These are phyloP conservation scores for Coecobrya sp. DNA, from an alignment of 2,888 invertebrate species.

Conservation along the genomic window DNA sequence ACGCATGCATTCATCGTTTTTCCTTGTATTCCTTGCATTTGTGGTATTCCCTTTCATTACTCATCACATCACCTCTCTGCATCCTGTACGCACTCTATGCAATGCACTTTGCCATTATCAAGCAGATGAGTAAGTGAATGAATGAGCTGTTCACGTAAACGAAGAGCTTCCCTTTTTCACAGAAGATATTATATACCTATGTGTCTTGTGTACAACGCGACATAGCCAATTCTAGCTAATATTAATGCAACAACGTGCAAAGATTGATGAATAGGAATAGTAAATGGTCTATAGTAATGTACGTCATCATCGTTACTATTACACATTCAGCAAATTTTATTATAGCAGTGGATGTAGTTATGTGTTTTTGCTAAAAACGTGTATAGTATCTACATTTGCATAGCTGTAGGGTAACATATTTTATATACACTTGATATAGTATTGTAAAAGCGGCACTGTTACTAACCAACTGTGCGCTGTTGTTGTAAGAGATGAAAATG, in stretches of 20 bases:
- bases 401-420: neutral
- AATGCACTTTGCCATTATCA: neutral
- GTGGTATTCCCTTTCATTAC: conserved; percentile 52
- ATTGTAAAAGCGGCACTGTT: neutral
- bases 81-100: neutral
- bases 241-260: neutral
- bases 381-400: neutral
- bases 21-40: conserved; percentile 34
- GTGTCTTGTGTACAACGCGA: neutral
- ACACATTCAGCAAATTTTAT: neutral
- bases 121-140: conserved; percentile 17
- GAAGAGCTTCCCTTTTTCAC: neutral
- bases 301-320: conserved; percentile 9
- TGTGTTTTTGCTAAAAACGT: neutral
- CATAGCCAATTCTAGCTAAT: neutral
- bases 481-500: neutral
- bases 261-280: neutral
- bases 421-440: neutral
- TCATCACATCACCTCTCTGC: conserved; percentile 20
- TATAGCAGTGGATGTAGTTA: neutral
- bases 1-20: conserved; percentile 38
- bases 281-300: neutral
- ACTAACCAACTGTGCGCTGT: neutral
- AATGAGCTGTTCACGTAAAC: neutral
- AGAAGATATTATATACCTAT: neutral